Conservation (phyloP, 2,113 vertebrate species). For the Sigmodon hispidus region DNA sequence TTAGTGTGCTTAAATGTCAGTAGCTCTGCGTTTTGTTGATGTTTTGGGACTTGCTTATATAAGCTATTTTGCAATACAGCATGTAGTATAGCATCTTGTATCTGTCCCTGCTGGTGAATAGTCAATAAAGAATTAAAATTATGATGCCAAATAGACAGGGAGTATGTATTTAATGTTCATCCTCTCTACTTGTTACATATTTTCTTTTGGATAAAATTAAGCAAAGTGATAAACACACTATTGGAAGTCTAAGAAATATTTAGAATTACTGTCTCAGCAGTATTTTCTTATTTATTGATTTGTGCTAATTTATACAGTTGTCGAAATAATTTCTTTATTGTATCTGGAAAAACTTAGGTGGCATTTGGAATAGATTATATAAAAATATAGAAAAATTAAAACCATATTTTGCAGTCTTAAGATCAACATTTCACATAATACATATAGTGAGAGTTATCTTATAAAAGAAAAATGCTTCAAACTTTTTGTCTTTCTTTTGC, state of each 20-base stretch:
- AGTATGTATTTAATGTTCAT: neutral
- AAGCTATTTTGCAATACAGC: neutral
- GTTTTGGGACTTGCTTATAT: neutral
- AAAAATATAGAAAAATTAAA: neutral
- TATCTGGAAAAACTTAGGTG: conserved; percentile 32
- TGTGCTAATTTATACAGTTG: neutral
- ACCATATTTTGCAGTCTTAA: neutral
- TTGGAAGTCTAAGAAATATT: conserved; percentile 1
- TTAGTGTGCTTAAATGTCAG: conserved; percentile 15
- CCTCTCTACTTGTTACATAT: neutral
- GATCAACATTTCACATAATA: rapidly evolving
- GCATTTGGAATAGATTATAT: neutral
- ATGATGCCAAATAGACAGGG: neutral
- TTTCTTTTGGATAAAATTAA: conserved; percentile 21
- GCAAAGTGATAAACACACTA: neutral
- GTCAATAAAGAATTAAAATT: conserved; percentile 29
- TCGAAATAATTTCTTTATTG: conserved; percentile 37
- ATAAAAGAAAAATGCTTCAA: conserved; percentile 59
- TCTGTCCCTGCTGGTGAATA: neutral
- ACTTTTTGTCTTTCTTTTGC: conserved; percentile 52
- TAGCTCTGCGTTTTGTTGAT: conserved; percentile 39
- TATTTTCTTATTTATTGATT: conserved; percentile 16
- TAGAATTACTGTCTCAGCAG: neutral
- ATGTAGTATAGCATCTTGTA: conserved; percentile 24
- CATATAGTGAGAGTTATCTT: conserved; percentile 44